Evolutionary conservation across 2,888 invertebrate genomes (phyloP).

Genomic region (Lypha dubia): DNA sequence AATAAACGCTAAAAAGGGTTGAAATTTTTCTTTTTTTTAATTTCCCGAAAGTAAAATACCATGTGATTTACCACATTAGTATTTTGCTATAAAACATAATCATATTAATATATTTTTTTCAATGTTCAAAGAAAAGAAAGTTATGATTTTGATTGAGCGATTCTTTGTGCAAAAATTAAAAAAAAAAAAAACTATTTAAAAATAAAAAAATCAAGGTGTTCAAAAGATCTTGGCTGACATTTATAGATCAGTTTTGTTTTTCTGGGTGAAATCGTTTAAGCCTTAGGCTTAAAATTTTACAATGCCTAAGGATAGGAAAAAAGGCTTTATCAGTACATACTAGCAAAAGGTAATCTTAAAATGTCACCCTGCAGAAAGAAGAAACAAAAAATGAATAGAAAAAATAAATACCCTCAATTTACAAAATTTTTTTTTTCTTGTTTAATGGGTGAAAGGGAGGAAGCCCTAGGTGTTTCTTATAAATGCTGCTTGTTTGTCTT

Average conservation of each 20-base stretch:
- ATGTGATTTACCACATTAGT: constrained; percentile 2
- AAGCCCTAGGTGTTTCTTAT: constrained; percentile 44
- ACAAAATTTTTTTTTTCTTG: background rate
- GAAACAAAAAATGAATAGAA: constrained; percentile 14
- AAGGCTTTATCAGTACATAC: constrained; percentile 63
- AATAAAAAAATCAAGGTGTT: constrained; percentile 59
- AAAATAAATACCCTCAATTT: constrained; percentile 46
- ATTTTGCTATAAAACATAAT: constrained; percentile 21
- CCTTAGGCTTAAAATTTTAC: constrained; percentile 32
- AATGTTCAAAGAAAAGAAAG: constrained; percentile 12
- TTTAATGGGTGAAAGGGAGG: constrained; percentile 37
- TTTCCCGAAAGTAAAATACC: background rate
- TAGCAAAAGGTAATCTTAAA: constrained; percentile 78
- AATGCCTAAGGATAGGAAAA: constrained; percentile 9
- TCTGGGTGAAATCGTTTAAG: constrained; percentile 72
- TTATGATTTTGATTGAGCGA: constrained; percentile 48
- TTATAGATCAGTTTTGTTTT: constrained; percentile 69
- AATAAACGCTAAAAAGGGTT: too few species aligned
- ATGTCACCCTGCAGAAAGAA: constrained; percentile 76
- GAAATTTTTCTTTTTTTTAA: too few species aligned
- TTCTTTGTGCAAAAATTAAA: constrained; percentile 17
- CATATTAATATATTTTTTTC: constrained; percentile 43
- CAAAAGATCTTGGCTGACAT: constrained; percentile 28
- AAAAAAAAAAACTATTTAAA: too few species aligned
- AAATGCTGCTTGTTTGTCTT: constrained; percentile 1